phyloP scores from a whole-genome alignment of 2,113 vertebrate genomes.

The Propithecus coquereli region DNA sequence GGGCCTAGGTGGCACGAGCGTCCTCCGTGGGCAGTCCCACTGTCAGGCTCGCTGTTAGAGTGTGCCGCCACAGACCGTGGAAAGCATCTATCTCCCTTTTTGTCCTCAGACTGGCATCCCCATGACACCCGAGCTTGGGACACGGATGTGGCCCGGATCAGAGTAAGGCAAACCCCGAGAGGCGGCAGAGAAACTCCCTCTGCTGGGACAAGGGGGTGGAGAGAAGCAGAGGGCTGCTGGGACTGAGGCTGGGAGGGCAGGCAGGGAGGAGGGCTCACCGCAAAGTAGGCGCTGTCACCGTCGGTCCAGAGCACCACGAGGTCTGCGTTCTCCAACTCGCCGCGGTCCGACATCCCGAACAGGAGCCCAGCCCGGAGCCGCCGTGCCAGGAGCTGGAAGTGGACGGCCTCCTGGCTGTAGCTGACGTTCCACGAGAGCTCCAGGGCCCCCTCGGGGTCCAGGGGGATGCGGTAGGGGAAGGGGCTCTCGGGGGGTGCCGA shows the following conservation, averaged over 20 bases:
- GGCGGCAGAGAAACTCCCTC: accelerated
- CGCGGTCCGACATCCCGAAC: slow-evolving; percentile 94
- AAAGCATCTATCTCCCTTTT: accelerated
- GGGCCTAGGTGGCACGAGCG: accelerated
- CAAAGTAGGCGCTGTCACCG: slow-evolving; percentile 88
- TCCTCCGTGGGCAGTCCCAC: accelerated
- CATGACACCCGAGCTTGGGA: accelerated
- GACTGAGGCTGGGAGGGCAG: accelerated
- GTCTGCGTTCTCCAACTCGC: slow-evolving; percentile 89
- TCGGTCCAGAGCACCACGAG: slow-evolving; percentile 91
- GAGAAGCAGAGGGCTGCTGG: neutral
- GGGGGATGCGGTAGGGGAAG: slow-evolving; percentile 88
- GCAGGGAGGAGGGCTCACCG: slow-evolving; percentile 81
- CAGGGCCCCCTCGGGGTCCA: slow-evolving; percentile 88
- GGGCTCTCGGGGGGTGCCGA: neutral
- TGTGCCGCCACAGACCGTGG: accelerated
- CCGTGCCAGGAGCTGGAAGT: slow-evolving; percentile 86
- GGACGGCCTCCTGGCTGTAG: slow-evolving; percentile 83
- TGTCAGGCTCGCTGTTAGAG: neutral
- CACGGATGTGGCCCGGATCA: neutral
- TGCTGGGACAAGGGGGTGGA: accelerated
- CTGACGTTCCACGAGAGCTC: slow-evolving; percentile 95
- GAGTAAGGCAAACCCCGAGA: accelerated
- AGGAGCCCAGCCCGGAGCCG: slow-evolving; percentile 85
- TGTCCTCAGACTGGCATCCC: accelerated